A percentile compares a stretch with the other conserved stretches of the same genome.
phyloP scores from a whole-genome alignment of 1,140 invertebrate genomes.

The Aphidius gifuensis region DNA sequence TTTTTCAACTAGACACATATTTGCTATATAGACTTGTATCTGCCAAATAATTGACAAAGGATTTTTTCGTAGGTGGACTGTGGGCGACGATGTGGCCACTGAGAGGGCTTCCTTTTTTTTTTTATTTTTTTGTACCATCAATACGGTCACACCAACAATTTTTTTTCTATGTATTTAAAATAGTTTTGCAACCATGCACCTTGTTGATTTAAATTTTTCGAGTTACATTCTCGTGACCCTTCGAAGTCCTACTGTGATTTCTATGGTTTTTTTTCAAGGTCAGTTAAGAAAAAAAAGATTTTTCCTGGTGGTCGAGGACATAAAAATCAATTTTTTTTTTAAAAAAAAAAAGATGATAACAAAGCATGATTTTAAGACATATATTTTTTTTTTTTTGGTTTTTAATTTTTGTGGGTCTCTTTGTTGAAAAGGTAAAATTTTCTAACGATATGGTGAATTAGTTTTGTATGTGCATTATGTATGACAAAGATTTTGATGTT shows the following conservation, averaged over 20 bases:
- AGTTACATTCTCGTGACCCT: not conserved
- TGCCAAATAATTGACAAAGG: constrained; percentile 25
- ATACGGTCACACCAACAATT: not conserved
- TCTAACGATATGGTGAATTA: too few species aligned
- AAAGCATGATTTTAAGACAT: too few species aligned
- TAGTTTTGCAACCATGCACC: constrained; percentile 27
- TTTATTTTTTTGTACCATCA: not conserved
- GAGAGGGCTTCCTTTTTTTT: constrained; percentile 1
- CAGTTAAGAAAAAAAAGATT: too few species aligned
- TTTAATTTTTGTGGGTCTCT: too few species aligned
- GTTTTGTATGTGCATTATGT: too few species aligned
- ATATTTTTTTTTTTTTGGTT: too few species aligned
- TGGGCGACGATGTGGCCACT: constrained; percentile 26
- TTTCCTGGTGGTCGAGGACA: too few species aligned
- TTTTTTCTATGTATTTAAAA: not conserved
- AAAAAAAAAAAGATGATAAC: too few species aligned
- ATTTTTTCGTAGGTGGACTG: constrained; percentile 15
- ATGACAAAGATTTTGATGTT: too few species aligned
- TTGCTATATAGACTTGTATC: not conserved
- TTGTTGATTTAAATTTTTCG: constrained; percentile 30
- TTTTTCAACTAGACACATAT: not conserved
- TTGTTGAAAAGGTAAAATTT: too few species aligned
- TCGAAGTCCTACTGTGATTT: not conserved
- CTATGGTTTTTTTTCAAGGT: not conserved
- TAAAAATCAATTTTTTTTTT: too few species aligned